Evolutionary conservation across 1,140 invertebrate genomes (phyloP).

Genomic region (Heliothis subflexa): DNA sequence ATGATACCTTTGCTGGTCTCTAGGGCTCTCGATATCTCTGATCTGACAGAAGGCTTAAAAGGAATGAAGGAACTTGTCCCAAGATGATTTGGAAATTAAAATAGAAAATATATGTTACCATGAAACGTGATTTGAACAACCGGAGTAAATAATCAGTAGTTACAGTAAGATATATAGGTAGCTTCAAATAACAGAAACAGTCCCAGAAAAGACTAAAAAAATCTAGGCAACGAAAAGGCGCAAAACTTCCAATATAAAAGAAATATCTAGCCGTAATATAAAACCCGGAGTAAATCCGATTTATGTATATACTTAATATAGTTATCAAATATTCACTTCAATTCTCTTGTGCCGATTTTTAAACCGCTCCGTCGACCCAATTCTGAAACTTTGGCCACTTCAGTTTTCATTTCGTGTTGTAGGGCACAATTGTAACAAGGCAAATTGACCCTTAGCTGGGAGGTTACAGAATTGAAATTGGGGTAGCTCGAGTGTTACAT

Average conservation of each 20-base stretch:
- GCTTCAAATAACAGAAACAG: too few relatives aligned
- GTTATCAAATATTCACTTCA: conserved; percentile 35
- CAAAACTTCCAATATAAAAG: conserved; percentile 12
- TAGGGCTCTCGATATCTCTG: not conserved
- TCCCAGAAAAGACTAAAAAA: not conserved
- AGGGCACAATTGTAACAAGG: conserved; percentile 28
- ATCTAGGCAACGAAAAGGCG: not conserved
- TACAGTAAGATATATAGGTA: too few relatives aligned
- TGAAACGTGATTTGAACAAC: too few relatives aligned
- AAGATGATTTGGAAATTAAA: too few relatives aligned
- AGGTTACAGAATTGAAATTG: conserved; percentile 46
- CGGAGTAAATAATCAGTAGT: too few relatives aligned
- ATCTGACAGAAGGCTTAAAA: conserved; percentile 31
- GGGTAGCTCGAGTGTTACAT: not conserved
- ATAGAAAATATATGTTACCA: too few relatives aligned
- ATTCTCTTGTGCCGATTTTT: conserved; percentile 42
- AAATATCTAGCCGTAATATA: not conserved
- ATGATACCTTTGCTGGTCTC: not conserved
- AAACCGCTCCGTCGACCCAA: conserved; percentile 51
- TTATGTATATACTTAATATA: conserved; percentile 35
- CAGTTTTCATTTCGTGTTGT: conserved; percentile 59
- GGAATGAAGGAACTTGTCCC: not conserved
- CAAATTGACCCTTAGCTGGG: conserved; percentile 45
- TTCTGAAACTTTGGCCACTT: conserved; percentile 54
- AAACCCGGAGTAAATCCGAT: conserved; percentile 10